Percentiles rank a stretch among this genome's conserved stretches.
These are phyloP conservation scores for Aspidapion aeneum DNA, from an alignment of 2,888 invertebrate genomes.

Conservation along the genomic window DNA sequence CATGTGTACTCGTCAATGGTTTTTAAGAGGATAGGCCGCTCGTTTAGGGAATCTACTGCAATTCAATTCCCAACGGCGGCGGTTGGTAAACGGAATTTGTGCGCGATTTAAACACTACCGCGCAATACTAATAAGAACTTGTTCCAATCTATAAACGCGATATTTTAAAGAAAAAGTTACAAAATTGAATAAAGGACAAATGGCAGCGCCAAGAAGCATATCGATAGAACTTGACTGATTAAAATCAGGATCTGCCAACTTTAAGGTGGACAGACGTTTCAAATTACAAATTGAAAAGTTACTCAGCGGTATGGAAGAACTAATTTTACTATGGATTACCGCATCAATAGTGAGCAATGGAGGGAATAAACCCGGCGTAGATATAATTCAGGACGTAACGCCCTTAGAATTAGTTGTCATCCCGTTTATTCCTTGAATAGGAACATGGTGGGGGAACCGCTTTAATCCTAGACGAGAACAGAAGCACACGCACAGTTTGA, in stretches of 20 bases:
- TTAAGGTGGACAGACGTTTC: neutral
- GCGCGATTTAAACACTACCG: no score
- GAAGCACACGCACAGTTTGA: no score
- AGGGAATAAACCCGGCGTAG: neutral
- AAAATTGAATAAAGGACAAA: neutral
- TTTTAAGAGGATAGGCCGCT: no score
- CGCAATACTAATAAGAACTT: no score
- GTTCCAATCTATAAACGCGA: no score
- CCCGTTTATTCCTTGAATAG: neutral
- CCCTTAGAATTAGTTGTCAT: neutral
- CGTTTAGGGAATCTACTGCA: no score
- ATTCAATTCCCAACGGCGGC: no score
- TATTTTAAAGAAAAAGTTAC: no score
- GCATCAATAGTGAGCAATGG: neutral
- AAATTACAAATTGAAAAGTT: neutral
- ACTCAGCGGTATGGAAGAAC: neutral
- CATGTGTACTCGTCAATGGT: no score
- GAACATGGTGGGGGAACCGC: neutral
- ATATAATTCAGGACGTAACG: neutral
- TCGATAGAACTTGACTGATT: neutral
- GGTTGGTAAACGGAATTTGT: no score
- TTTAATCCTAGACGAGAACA: neutral
- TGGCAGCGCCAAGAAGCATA: neutral
- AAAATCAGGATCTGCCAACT: neutral
- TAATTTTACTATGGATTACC: neutral